These are phyloP conservation scores for Habrosyne pyritoides DNA, from an alignment of 2,888 invertebrate genomes.

Conservation along the genomic window DNA sequence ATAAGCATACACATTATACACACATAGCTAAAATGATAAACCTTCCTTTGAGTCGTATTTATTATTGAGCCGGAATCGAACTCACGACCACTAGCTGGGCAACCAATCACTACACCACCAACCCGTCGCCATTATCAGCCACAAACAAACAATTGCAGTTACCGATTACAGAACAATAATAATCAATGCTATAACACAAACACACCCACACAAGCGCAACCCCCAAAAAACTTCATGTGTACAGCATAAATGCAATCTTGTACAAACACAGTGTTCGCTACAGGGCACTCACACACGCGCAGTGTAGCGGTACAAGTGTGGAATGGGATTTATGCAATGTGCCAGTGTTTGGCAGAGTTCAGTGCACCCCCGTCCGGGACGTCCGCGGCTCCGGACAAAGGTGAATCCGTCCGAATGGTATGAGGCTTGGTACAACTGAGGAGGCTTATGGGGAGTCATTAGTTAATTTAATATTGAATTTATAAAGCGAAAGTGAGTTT, in stretches of 20 bases:
- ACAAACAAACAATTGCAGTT: neutral
- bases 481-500: neutral
- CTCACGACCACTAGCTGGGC: too few relatives aligned
- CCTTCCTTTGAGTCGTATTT: too few relatives aligned
- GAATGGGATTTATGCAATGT: slow-evolving; percentile 34
- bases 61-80: too few relatives aligned
- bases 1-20: too few relatives aligned
- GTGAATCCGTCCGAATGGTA: slow-evolving; percentile 19
- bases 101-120: too few relatives aligned
- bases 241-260: neutral
- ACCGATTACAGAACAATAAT: neutral
- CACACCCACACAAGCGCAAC: neutral
- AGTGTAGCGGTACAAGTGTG: neutral
- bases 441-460: too few relatives aligned
- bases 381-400: slow-evolving; percentile 27
- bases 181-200: neutral
- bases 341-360: slow-evolving; percentile 35
- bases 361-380: slow-evolving; percentile 39
- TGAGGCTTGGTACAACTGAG: slow-evolving; percentile 4
- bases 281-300: neutral
- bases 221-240: neutral
- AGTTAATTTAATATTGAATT: too few relatives aligned
- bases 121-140: too few relatives aligned
- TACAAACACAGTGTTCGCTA: neutral
- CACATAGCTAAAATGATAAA: too few relatives aligned